Evolutionary conservation across 2,797 vertebrate species (phyloP).

Genomic region (Hafferia zeledoni): DNA sequence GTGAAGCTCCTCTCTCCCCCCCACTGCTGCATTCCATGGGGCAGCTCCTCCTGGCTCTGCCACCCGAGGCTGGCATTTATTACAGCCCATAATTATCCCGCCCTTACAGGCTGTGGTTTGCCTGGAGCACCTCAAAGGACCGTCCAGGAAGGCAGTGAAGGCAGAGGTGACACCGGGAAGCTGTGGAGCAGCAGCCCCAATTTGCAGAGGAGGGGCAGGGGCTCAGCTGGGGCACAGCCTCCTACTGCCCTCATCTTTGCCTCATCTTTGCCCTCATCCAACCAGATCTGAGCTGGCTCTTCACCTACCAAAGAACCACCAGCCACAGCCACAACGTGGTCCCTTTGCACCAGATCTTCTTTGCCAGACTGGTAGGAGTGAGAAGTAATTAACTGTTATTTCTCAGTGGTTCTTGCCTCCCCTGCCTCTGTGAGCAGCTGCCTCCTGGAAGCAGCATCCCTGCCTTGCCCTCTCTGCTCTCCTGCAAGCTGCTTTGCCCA

Average conservation of each 20-base stretch:
- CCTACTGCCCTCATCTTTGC: neutral
- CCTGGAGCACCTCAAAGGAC: neutral
- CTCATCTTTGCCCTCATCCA: neutral
- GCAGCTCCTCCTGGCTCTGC: neutral
- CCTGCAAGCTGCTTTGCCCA: neutral
- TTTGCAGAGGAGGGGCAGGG: neutral
- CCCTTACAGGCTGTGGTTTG: neutral
- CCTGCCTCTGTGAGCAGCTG: conserved; percentile 5
- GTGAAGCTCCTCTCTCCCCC: neutral
- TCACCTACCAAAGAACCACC: neutral
- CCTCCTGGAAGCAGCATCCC: conserved; percentile 22
- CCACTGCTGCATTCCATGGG: neutral
- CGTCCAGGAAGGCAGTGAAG: neutral
- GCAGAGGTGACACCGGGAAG: neutral
- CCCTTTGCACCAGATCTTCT: neutral
- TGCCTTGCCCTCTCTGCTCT: neutral
- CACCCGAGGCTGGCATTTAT: neutral
- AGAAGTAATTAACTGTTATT: conserved; percentile 15
- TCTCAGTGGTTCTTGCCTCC: neutral
- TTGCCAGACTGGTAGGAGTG: neutral
- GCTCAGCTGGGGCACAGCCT: neutral
- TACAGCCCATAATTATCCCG: conserved; percentile 20
- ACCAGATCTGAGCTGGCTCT: neutral
- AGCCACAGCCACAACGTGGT: neutral
- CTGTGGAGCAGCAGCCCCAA: neutral